Base-by-base conservation (phyloP, 2,113 vertebrate genomes). In the Leucoraja erinaceus region DNA sequence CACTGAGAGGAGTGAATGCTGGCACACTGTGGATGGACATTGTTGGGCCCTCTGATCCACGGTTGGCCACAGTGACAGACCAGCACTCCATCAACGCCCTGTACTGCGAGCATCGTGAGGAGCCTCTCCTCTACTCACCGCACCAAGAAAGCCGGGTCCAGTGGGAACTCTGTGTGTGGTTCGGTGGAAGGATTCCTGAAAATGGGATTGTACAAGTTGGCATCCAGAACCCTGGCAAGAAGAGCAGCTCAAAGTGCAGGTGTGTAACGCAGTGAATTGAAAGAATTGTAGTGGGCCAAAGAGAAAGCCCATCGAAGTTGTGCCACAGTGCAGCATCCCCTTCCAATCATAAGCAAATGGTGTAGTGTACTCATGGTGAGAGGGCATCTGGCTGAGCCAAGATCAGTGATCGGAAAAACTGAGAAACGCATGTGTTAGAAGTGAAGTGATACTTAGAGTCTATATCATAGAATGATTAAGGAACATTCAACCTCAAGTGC, bases 111-210 rank as follows among this genome's bases (percentile, higher is more conserved):
- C 93, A 94, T 94, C 94, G 25, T 56, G 84, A 22, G 0, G 94
- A 94, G 54, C 93, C 93, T 0, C 88, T 95, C 0, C 0, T 94
- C 74, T 94, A 72, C 94, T 93, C 94, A 12, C 93, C 95, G 72
- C 81, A 0, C 31, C 78, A 93, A 88, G 93, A 93, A 61, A 76
- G 90, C 90, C 18, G 0, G 0, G 84, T 95, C 61, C 94, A 95
- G 90, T 94, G 94, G 93, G 95, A 96, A 93, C 95, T 97, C 78
- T 96, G 96, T 88, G 93, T 96, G 16, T 97, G 96, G 96, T 97
- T 97, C 2, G 95, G 96, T 93, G 96, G 95, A 31, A 96, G 96
- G 93, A 93, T 94, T 79, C 28, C 0, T 93, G 77, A 94, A 47
- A 84, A 5, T 22, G 93, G 90, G 9, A 86, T 54, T 0, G 25